Evolutionary conservation across 2,888 invertebrate species (phyloP), one percentile per base, ranked within the genome.

Genomic region (Archips crataeganus): DNA sequence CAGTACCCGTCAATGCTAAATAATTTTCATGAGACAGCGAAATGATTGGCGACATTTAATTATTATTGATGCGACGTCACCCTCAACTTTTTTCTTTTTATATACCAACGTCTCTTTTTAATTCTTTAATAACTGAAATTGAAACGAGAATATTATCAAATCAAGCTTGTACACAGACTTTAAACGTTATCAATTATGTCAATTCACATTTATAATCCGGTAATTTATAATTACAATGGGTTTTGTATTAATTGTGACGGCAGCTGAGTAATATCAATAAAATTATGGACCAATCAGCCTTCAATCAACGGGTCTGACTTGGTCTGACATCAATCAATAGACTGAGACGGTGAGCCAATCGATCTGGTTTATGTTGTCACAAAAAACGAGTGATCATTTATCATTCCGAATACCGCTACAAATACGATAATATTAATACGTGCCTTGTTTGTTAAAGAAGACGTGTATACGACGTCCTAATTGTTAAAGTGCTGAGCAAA

Each of bases 361-460:
- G 79, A 82, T 79, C 77, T 78, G 75, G 72, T 78, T 79, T 76
- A 78, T 74, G 77, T 78, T 78, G 76, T 72, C 76, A 78, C 75
- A 75, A 77, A 78, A 78, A 81, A 81, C 78, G 77, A 79, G 79
- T 78, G 77, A 70, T 79, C 82, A 78, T 85, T 84, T 79, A 85
- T 85, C 84, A 85, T 82, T 80, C 73, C 70, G 75, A 78, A 80
- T 77, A 80, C 79, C 78, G 80, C 79, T 79, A 75, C 76, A 79
- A 82, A 81, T 79, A 81, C 79, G 76, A 70, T 68, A 59, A 69
- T 67, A 11, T 64, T 67, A 51, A 65, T 65, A 51, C n/a, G n/a
- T 65, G 13, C 10, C 15, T 15, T 62, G 15, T 62, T 51, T 11
- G n/a, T 13, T 10, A 45, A 47, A 63, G n/a, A 5, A 51, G 36